Evolutionary conservation across 2,113 vertebrate species (phyloP).

Genomic region (Mellivora capensis): DNA sequence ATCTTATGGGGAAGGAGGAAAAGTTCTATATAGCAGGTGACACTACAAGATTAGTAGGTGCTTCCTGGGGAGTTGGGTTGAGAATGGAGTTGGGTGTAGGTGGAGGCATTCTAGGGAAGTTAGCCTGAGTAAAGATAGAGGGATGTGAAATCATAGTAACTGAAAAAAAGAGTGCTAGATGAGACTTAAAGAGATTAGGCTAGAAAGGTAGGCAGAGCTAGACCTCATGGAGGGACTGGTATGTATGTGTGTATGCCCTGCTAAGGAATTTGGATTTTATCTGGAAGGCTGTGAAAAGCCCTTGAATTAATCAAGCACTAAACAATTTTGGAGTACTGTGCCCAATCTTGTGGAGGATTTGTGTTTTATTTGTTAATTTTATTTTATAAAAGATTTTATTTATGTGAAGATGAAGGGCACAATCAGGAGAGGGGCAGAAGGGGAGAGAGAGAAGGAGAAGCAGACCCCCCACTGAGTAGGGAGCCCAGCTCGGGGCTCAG

Average conservation of each 20-base stretch:
- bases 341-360: neutral
- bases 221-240: neutral
- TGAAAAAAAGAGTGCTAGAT: neutral
- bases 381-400: neutral
- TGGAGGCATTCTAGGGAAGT: neutral
- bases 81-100: neutral
- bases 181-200: neutral
- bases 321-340: neutral
- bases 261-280: conserved; percentile 11
- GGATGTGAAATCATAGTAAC: neutral
- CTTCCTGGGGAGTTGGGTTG: neutral
- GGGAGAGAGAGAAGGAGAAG: neutral
- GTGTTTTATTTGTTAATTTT: neutral
- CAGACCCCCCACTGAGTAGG: neutral
- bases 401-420: neutral
- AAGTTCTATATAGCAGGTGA: neutral
- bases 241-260: neutral
- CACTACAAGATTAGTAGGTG: neutral
- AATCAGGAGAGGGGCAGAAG: neutral
- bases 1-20: neutral
- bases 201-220: neutral
- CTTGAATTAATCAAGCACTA: neutral
- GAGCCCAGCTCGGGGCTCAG: neutral
- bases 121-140: neutral
- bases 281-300: neutral